Evolutionary conservation across 2,797 vertebrate species (phyloP).

Genomic region (Paramormyrops hopkinsi): DNA sequence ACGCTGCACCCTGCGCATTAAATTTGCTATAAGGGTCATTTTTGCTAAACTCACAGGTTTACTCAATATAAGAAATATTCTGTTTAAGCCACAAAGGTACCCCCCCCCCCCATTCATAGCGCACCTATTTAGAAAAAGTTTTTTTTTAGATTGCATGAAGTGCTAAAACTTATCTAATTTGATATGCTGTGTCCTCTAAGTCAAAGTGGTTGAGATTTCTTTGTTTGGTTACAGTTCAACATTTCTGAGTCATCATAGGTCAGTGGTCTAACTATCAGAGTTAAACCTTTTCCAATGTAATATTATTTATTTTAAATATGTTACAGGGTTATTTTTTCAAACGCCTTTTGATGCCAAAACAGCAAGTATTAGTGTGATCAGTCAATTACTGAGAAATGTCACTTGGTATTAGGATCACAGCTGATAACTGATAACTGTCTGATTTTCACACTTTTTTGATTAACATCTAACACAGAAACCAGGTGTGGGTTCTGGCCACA

Average conservation of each 20-base stretch:
- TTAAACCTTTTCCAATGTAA: background rate
- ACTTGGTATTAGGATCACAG: too few species aligned
- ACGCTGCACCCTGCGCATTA: background rate
- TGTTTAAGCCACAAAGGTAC: background rate
- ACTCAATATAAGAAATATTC: background rate
- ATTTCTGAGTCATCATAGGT: background rate
- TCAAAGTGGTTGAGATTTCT: background rate
- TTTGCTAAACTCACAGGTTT: background rate
- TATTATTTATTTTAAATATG: background rate
- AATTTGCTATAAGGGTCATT: background rate
- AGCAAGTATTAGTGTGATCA: background rate
- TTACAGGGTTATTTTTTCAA: background rate
- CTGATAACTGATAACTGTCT: background rate
- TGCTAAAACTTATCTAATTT: background rate
- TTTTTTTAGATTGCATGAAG: background rate
- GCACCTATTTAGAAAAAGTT: background rate
- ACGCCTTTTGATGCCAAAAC: background rate
- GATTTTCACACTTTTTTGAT: background rate
- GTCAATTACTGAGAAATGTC: background rate
- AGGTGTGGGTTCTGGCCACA: background rate
- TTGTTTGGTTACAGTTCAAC: background rate
- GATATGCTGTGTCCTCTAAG: background rate
- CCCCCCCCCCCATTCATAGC: background rate
- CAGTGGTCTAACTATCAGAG: background rate
- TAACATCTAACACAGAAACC: background rate